Conservation (phyloP, 2,113 vertebrate species). For the Saccopteryx bilineata region DNA sequence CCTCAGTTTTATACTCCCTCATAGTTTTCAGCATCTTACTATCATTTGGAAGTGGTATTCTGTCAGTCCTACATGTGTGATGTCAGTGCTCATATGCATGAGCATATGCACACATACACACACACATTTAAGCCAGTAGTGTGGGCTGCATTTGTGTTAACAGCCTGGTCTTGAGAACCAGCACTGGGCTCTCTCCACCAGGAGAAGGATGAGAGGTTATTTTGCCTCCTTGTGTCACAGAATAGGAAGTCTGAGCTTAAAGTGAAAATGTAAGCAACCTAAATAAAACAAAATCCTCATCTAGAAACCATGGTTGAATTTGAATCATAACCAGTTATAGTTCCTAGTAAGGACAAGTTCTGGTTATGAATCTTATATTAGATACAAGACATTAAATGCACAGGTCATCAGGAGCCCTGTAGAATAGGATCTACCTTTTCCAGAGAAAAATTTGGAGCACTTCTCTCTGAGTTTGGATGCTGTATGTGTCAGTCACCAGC, state of each 20-base stretch:
- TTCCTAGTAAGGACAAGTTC: conserved; percentile 20
- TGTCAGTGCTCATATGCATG: neutral
- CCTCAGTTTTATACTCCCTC: neutral
- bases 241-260: neutral
- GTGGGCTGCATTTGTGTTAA: neutral
- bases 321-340: neutral
- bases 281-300: conserved; percentile 9
- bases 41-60: neutral
- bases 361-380: neutral
- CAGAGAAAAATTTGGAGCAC: neutral
- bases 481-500: neutral
- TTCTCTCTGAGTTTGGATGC: neutral
- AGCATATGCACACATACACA: too few relatives aligned
- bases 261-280: neutral
- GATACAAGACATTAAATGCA: neutral
- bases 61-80: neutral
- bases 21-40: neutral
- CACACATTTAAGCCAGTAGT: neutral
- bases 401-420: neutral
- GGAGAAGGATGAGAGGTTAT: neutral
- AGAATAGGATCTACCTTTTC: neutral
- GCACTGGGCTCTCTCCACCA: rapidly evolving
- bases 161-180: neutral
- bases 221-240: neutral
- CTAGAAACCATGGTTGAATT: neutral